Base-by-base conservation (phyloP, 2,113 vertebrate species). In the Leptocoma aspasia region DNA sequence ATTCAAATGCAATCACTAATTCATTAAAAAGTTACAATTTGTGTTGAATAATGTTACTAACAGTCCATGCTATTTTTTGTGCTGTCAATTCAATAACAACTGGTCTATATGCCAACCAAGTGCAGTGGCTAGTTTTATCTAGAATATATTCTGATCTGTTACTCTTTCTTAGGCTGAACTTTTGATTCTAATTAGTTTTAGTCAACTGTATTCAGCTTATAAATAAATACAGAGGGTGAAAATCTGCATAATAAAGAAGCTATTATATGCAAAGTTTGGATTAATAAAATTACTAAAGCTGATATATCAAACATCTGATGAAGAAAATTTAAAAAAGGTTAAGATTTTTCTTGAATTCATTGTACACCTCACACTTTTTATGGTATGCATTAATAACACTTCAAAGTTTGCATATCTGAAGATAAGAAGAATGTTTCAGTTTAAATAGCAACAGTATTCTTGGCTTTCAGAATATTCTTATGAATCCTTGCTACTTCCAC, bases 331-430 rank as follows among this genome's bases (percentile, higher is more conserved):
- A 33, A 64, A 33, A 50, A 89, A 90, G 66, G 72, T 81, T 75
- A 86, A 86, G 75, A 61, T 90, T 90, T 94, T 91, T 64, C 77
- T 84, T 92, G 64, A 94, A 86, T 57, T 89, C 59, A 50, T 45
- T 86, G 50, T 47, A 71, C 44, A 21, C 64, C 83, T 90, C 89
- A 82, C 50, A 73, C 71, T 92, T 94, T 86, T 81, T 59, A 68
- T 79, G 33, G 13, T 82, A 45, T 76, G 39, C 19, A 53, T 86
- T 84, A 87, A 65, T 76, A 75, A 73, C 86, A 69, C 50, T 87
- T 82, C 37, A 75, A 63, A 84, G 37, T 94, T 94, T 21, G 14
- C 37, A 28, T 92, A 68, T 71, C 28, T 56, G 13, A 89, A 91
- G 84, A 84, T 53, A 93, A 69, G 52, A 65, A 83, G n/a, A 86